phyloP scores from a whole-genome alignment of 2,113 vertebrate genomes.

The Rhineura floridana region DNA sequence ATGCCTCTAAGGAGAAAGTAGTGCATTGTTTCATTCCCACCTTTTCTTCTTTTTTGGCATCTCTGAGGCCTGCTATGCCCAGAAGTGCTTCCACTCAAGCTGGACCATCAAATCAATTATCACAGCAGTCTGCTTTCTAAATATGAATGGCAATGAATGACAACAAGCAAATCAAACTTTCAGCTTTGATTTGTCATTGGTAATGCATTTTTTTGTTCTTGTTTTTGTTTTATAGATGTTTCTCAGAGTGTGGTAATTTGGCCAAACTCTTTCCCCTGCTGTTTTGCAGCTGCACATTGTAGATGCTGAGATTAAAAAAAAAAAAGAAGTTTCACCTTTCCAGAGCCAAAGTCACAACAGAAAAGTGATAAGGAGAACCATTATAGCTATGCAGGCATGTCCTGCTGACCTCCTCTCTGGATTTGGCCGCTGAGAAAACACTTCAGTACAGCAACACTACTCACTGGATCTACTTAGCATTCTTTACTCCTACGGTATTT shows the following conservation, averaged over 20 bases:
- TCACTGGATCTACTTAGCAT: slow-evolving; percentile 53
- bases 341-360: slow-evolving; percentile 50
- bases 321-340: slow-evolving; percentile 53
- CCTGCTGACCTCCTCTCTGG: slow-evolving; percentile 38
- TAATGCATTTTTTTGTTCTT: slow-evolving; percentile 60
- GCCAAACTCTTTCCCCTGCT: slow-evolving; percentile 69
- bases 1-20: slow-evolving; percentile 95
- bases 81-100: slow-evolving; percentile 98
- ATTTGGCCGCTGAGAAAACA: slow-evolving; percentile 34
- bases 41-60: slow-evolving; percentile 96
- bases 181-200: slow-evolving; percentile 82
- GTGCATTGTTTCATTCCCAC: slow-evolving; percentile 99
- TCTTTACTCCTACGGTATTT: slow-evolving; percentile 17
- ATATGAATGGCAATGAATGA: slow-evolving; percentile 97
- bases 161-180: slow-evolving; percentile 84
- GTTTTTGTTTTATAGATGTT: slow-evolving; percentile 55
- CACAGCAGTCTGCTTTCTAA: slow-evolving; percentile 91
- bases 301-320: slow-evolving; percentile 51
- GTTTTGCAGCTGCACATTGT: slow-evolving; percentile 60
- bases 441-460: slow-evolving; percentile 6
- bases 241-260: slow-evolving; percentile 60
- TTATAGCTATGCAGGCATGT: slow-evolving; percentile 41
- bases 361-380: slow-evolving; percentile 43
- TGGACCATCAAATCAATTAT: slow-evolving; percentile 99
- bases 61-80: slow-evolving; percentile 95